Evolutionary conservation across 1,140 invertebrate species (phyloP), one percentile per base, ranked within the genome.

Genomic region (Papilio polytes): DNA sequence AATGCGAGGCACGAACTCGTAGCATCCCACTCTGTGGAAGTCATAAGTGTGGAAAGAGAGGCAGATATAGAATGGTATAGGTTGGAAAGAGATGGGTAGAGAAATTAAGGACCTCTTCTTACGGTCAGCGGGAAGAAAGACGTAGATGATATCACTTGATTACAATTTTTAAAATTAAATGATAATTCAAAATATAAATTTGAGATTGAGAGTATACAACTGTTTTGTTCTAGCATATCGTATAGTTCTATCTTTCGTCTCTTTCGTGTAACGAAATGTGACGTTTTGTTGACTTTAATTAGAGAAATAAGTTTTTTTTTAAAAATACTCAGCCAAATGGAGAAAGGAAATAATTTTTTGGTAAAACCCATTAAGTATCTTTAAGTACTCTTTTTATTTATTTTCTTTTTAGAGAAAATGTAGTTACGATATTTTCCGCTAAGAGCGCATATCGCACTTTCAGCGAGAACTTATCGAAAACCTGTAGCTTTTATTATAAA

Each of bases 391-490:
- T 59, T 48, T 48, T 20, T 3, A 48, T 20, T 51, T 10, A 20
- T 36, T 18, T 53, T 36, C 6, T 53, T 77, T 56, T 41, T 36
- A 78, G 36, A 78, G 9, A 31, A 77, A 80, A 80, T 84, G 13
- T 82, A 89, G 53, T 83, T 83, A 77, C 79, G 20, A 22, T 70
- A 4, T 83, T 88, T 41, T 84, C 18, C 78, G 15, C 51, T 10
- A 26, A 26, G 46, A 22, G n/a, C 46, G 78, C 48, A 79, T 66
- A 84, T 66, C 84, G 89, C 89, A 89, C 88, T 93, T 92, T 90
- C 91, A 91, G 89, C 89, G 88, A 83, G 84, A 90, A 91, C 85
- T 90, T 91, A 93, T 91, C 87, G 90, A 90, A 88, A 88, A 93
- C 92, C 91, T 93, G 92, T 93, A 89, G 92, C 90, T 91, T 89